These are phyloP conservation scores for Heterohyrax brucei DNA, from an alignment of 2,797 vertebrate genomes.

Conservation along the genomic window DNA sequence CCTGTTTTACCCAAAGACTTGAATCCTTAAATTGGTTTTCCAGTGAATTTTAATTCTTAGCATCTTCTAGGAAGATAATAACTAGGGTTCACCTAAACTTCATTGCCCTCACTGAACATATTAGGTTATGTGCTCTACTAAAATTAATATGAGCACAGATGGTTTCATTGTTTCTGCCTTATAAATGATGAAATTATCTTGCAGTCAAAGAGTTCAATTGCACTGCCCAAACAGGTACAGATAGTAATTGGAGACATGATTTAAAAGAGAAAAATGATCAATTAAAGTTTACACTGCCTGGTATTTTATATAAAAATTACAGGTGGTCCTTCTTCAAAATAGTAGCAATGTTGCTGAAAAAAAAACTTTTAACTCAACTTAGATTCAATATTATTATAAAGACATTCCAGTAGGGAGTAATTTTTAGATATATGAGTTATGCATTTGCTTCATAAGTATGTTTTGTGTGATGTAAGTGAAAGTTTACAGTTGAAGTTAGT, in stretches of 20 bases:
- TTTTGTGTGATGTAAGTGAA: background rate
- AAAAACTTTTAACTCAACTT: background rate
- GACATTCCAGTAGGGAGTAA: background rate
- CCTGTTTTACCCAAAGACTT: background rate
- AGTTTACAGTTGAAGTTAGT: no score
- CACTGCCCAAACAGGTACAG: background rate
- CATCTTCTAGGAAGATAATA: conserved; percentile 23
- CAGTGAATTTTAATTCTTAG: conserved; percentile 39
- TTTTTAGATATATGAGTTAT: conserved; percentile 30
- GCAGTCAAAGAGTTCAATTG: conserved; percentile 48
- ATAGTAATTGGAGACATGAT: background rate
- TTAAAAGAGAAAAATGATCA: conserved; percentile 55
- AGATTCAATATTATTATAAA: conserved; percentile 34
- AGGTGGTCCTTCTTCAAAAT: conserved; percentile 9
- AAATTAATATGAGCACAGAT: conserved; percentile 55
- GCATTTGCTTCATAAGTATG: conserved; percentile 2
- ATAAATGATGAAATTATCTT: conserved; percentile 52
- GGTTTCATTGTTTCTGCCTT: conserved; percentile 63
- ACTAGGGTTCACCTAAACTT: conserved; percentile 23
- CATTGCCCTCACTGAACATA: conserved; percentile 31
- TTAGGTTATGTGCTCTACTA: background rate
- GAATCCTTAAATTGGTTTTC: conserved; percentile 6
- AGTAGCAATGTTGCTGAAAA: background rate
- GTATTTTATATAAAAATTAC: conserved; percentile 50
- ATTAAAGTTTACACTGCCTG: background rate